Conservation (phyloP, 2,113 vertebrate species). For the Lophochroa leadbeateri region DNA sequence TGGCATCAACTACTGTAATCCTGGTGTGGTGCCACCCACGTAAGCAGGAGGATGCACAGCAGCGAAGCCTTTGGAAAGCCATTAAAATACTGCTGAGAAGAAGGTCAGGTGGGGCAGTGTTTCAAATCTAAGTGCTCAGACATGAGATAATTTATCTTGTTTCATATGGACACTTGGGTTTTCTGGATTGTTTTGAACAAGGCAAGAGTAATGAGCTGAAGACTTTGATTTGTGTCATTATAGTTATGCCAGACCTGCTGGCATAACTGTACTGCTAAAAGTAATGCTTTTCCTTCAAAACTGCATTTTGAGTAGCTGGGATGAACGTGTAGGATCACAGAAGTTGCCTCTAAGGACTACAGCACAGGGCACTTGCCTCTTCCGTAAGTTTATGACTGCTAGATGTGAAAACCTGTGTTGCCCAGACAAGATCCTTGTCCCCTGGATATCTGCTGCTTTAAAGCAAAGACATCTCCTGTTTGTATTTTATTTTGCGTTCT, state of each 20-base stretch:
- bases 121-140: background rate
- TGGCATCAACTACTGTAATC: accelerated
- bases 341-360: background rate
- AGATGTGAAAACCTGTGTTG: background rate
- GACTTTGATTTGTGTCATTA: background rate
- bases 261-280: background rate
- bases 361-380: background rate
- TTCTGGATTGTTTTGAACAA: background rate
- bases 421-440: background rate
- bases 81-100: background rate
- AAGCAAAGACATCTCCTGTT: background rate
- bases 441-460: background rate
- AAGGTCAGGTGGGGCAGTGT: background rate
- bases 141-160: background rate
- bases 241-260: background rate
- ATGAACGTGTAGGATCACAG: background rate
- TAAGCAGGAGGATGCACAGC: background rate
- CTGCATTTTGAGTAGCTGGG: background rate
- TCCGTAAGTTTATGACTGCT: accelerated
- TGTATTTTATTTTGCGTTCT: background rate
- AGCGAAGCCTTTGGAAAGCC: background rate
- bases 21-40: background rate
- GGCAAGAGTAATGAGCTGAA: background rate
- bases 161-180: background rate
- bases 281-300: background rate